phyloP scores from a whole-genome alignment of 53 echinoderm and acorn worm genomes.

The Temnopleurus reevesii region DNA sequence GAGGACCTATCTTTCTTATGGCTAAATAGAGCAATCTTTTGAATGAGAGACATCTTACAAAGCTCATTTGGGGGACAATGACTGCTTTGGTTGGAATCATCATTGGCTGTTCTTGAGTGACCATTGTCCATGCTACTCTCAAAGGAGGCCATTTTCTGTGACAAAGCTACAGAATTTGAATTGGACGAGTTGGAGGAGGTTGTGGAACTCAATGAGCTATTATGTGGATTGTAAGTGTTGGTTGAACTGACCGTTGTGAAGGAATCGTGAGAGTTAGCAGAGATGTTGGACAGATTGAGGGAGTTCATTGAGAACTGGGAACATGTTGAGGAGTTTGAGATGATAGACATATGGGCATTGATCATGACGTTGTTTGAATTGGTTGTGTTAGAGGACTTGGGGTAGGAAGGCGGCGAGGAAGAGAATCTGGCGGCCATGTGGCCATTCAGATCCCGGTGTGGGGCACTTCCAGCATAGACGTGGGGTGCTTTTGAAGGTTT shows the following conservation, averaged over 20 bases:
- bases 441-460: conserved; percentile 4
- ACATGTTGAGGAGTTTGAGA: conserved; percentile 50
- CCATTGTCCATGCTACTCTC: conserved; percentile 13
- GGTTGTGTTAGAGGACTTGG: conserved; percentile 42
- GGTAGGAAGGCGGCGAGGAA: background rate
- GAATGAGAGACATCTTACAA: conserved; percentile 54
- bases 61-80: conserved; percentile 56
- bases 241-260: conserved; percentile 39
- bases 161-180: background rate
- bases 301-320: conserved; percentile 52
- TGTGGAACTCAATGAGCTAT: conserved; percentile 9
- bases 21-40: conserved; percentile 51
- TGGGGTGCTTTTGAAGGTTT: conserved; percentile 33
- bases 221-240: conserved; percentile 31
- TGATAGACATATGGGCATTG: conserved; percentile 55
- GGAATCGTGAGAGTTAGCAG: conserved; percentile 50
- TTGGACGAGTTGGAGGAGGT: conserved; percentile 49
- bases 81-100: background rate
- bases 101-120: background rate
- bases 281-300: conserved; percentile 54
- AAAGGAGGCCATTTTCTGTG: conserved; percentile 21
- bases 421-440: background rate
- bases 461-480: background rate
- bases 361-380: conserved; percentile 51
- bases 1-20: background rate